Conservation (phyloP, 2,797 vertebrate species). For the Ptychadena robeensis region DNA sequence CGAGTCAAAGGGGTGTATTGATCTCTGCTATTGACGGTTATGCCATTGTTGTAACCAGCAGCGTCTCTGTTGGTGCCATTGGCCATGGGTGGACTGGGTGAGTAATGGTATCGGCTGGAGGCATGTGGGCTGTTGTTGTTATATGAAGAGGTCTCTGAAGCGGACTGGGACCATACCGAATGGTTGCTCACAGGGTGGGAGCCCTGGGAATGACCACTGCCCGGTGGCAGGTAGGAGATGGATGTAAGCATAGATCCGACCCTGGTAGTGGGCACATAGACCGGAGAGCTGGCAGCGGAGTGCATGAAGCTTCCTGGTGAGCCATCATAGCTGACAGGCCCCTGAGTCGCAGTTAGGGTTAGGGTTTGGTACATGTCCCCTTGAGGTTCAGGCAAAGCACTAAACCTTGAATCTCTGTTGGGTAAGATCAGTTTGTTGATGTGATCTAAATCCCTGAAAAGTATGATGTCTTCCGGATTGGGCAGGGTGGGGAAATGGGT, state of each 20-base stretch:
- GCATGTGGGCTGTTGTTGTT: slow-evolving; percentile 85
- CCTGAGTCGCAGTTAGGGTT: slow-evolving; percentile 89
- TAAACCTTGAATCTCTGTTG: slow-evolving; percentile 84
- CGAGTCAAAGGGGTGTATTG: slow-evolving; percentile 87
- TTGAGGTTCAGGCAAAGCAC: slow-evolving; percentile 81
- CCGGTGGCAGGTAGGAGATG: slow-evolving; percentile 86
- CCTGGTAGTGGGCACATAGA: slow-evolving; percentile 92
- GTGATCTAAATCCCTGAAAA: slow-evolving; percentile 95
- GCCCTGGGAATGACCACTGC: slow-evolving; percentile 81
- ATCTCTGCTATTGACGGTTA: slow-evolving; percentile 83
- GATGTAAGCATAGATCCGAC: slow-evolving; percentile 92
- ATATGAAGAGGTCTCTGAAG: slow-evolving; percentile 90
- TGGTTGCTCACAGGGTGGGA: slow-evolving; percentile 84
- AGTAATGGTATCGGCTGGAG: slow-evolving; percentile 90
- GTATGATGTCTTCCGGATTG: slow-evolving; percentile 87
- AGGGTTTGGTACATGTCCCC: slow-evolving; percentile 96
- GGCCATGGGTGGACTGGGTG: slow-evolving; percentile 89
- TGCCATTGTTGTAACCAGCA: slow-evolving; percentile 77
- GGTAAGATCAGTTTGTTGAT: slow-evolving; percentile 91
- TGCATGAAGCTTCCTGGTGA: slow-evolving; percentile 89
- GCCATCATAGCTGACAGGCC: slow-evolving; percentile 88
- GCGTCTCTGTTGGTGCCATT: slow-evolving; percentile 85
- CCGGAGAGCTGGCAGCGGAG: slow-evolving; percentile 91
- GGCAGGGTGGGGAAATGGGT: slow-evolving; percentile 80
- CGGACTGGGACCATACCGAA: slow-evolving; percentile 89